Evolutionary conservation across 2,113 vertebrate genomes (phyloP), one percentile per base, ranked within the genome.

Genomic region (Picathartes gymnocephalus): DNA sequence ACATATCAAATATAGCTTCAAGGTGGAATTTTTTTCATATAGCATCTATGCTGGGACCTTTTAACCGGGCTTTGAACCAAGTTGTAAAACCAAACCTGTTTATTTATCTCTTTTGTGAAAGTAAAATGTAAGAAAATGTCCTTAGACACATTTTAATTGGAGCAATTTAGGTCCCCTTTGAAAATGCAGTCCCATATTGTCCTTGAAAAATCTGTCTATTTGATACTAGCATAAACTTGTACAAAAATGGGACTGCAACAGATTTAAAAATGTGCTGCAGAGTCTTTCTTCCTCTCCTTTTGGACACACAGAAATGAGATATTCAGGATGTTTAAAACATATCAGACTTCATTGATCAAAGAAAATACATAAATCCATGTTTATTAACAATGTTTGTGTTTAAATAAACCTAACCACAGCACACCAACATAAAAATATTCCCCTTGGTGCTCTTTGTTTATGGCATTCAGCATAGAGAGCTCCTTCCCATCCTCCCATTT

Each of bases 301-400:
- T n/a, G 47, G 37, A 65, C n/a, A 60, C 21, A 28, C 14, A 88
- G 65, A 74, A 83, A 91, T 71, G 15, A 69, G 80, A 79, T 39
- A 70, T 6, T 20, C 31, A 86, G 24, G n/a, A 88, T 8, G 5
- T 90, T 94, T 86, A 66, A 83, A 88, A 93, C 42, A 51, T 81
- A 91, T 66, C 61, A 81, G 71, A 79, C 44, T 68, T 88, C 80
- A 90, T 0, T 93, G 83, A 96, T 95, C 93, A 94, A 96, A 95
- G 76, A 90, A 94, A 95, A 80, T 47, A 65, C 22, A 91, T 69
- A 66, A 96, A 91, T 56, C 83, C 37, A 72, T 79, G 90, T 96
- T 97, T 96, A 93, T 88, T 85, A 96, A 91, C 89, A 96, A 85
- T 28, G 39, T 61, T 95, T 88, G 73, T 86, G 56, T 84, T 95